These are phyloP conservation scores for Rhinoptilus africanus DNA, from an alignment of 2,113 vertebrate genomes.

Conservation along the genomic window DNA sequence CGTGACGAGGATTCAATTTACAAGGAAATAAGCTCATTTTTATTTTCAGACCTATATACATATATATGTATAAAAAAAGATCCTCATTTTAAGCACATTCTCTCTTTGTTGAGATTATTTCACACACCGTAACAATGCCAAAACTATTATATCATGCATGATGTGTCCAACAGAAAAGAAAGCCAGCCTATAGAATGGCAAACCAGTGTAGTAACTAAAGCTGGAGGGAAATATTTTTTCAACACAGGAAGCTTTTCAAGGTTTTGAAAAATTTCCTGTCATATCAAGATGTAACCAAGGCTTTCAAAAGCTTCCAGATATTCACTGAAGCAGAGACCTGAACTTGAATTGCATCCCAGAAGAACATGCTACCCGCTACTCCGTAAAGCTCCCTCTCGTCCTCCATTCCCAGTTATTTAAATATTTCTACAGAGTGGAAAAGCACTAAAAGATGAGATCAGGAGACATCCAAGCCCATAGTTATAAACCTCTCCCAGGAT, in stretches of 20 bases:
- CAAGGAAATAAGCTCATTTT: neutral
- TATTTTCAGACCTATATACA: neutral
- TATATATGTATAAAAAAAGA: neutral
- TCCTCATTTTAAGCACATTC: neutral
- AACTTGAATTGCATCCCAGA: conserved; percentile 15
- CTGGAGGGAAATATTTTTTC: conserved; percentile 9
- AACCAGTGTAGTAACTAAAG: neutral
- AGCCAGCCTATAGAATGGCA: neutral
- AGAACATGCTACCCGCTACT: neutral
- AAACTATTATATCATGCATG: neutral
- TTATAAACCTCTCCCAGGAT: neutral
- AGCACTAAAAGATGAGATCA: neutral
- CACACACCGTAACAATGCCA: neutral
- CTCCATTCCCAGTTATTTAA: neutral
- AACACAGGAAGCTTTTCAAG: conserved; percentile 2
- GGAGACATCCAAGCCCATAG: neutral
- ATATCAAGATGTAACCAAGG: conserved; percentile 14
- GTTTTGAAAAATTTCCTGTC: conserved; percentile 16
- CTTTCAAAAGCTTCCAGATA: conserved; percentile 40
- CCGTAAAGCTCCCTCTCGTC: neutral
- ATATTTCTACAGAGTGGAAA: neutral
- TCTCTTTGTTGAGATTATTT: neutral
- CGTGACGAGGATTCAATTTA: neutral
- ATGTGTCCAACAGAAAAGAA: conserved; percentile 5
- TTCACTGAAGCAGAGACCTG: neutral